Evolutionary conservation across 2,888 invertebrate species (phyloP).

Genomic region (Microdon myrmicae): DNA sequence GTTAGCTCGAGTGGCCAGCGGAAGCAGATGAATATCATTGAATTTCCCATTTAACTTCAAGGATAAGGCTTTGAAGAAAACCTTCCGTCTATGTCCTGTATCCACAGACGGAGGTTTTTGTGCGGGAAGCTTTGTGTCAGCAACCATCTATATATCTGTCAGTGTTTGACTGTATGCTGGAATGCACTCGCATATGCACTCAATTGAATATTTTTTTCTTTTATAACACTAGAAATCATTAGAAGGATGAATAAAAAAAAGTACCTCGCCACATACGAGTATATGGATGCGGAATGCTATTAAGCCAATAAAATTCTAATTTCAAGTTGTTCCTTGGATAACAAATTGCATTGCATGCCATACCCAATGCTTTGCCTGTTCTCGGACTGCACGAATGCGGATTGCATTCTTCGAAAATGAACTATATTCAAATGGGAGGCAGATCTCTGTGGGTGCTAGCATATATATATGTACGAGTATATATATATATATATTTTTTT

Average conservation of each 20-base stretch:
- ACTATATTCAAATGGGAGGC: no score
- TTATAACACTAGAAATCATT: constrained; percentile 43
- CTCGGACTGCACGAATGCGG: no score
- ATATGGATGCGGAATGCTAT: constrained; percentile 32
- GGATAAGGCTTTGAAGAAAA: constrained; percentile 1
- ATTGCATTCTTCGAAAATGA: no score
- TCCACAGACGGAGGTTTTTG: no score
- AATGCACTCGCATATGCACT: constrained; percentile 22
- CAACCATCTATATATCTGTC: no score
- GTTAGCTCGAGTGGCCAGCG: constrained; percentile 31
- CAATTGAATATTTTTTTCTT: constrained; percentile 22
- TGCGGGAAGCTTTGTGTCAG: no score
- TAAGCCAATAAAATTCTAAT: constrained; percentile 49
- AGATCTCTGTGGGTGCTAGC: no score
- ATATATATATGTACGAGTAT: no score
- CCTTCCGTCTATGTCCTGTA: no score
- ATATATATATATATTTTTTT: no score
- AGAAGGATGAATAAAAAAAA: constrained; percentile 12
- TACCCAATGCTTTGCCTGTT: no score
- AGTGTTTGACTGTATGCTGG: neutral
- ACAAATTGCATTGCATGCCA: neutral
- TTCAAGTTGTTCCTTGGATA: constrained; percentile 34
- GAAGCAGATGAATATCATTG: constrained; percentile 23
- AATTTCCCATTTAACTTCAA: constrained; percentile 24
- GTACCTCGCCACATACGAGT: no score